Percentiles rank a stretch among this genome's conserved stretches.
phyloP scores from a whole-genome alignment of 2,888 invertebrate genomes.

The Lycaena phlaeas region DNA sequence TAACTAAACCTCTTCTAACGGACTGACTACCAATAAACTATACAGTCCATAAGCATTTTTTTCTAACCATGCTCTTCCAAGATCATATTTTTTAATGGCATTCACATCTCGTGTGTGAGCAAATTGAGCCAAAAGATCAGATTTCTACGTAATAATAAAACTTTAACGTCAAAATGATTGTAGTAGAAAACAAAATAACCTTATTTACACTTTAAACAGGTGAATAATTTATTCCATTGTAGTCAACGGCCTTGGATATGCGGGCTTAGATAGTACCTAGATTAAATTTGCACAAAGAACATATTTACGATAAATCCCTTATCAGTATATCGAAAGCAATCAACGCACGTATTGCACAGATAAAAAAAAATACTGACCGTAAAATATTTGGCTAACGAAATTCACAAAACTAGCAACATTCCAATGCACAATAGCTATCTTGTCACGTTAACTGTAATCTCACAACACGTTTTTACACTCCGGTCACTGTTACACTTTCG shows the following conservation, averaged over 20 bases:
- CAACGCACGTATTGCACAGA: conserved; percentile 3
- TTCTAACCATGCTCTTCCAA: no score
- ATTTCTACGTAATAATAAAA: no score
- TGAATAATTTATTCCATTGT: conserved; percentile 3
- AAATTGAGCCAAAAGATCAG: no score
- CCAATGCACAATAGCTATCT: conserved; percentile 33
- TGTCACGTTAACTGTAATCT: conserved; percentile 27
- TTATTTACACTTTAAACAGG: conserved; percentile 11
- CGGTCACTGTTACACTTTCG: conserved; percentile 38
- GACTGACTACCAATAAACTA: no score
- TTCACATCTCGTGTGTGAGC: no score
- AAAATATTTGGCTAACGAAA: not conserved
- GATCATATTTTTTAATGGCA: no score
- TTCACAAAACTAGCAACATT: conserved; percentile 36
- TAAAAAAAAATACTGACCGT: conserved; percentile 9
- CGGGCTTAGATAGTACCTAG: conserved; percentile 13
- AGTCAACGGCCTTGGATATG: conserved; percentile 14
- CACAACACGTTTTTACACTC: conserved; percentile 27
- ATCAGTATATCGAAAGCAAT: conserved; percentile 7
- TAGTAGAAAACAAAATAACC: no score
- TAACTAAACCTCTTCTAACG: no score
- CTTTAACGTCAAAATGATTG: no score
- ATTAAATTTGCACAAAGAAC: conserved; percentile 10
- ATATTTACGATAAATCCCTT: conserved; percentile 7
- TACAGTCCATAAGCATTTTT: no score